These are phyloP conservation scores for Oncopodura yosiiana DNA, from an alignment of 1,140 invertebrate genomes.

Conservation along the genomic window DNA sequence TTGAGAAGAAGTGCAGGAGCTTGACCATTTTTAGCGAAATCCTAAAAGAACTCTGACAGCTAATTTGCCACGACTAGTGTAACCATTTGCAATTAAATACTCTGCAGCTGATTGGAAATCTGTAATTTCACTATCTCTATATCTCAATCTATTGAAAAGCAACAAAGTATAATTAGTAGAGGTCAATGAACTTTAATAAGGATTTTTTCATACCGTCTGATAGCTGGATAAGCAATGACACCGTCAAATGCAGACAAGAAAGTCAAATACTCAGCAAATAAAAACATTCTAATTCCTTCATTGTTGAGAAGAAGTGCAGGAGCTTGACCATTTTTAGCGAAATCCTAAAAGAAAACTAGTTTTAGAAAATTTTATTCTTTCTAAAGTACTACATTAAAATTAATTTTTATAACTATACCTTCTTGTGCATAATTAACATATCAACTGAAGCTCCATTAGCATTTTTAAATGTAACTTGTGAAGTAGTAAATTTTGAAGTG, in stretches of 20 bases:
- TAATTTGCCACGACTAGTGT: conserved; percentile 63
- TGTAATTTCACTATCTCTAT: not conserved
- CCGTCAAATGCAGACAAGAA: conserved; percentile 86
- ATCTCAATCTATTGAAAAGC: too few relatives aligned
- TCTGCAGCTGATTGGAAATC: conserved; percentile 91
- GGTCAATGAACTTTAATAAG: too few relatives aligned
- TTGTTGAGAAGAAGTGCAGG: conserved; percentile 90
- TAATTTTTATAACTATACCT: too few relatives aligned
- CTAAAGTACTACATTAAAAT: too few relatives aligned
- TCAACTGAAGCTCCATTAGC: conserved; percentile 93
- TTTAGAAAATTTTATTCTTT: too few relatives aligned
- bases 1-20: too few relatives aligned
- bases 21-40: too few relatives aligned
- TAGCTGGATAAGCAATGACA: conserved; percentile 81
- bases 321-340: conserved; percentile 52
- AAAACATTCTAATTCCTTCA: conserved; percentile 94
- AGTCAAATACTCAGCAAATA: too few relatives aligned
- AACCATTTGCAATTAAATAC: conserved; percentile 73
- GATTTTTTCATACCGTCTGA: conserved; percentile 73
- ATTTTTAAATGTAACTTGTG: conserved; percentile 86
- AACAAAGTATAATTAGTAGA: too few relatives aligned
- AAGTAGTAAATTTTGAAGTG: conserved; percentile 64
- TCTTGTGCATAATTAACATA: conserved; percentile 89
- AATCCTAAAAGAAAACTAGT: too few relatives aligned
- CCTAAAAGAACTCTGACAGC: conserved; percentile 85